Evolutionary conservation across 2,113 vertebrate genomes (phyloP).

Genomic region (Falcunculus frontatus): DNA sequence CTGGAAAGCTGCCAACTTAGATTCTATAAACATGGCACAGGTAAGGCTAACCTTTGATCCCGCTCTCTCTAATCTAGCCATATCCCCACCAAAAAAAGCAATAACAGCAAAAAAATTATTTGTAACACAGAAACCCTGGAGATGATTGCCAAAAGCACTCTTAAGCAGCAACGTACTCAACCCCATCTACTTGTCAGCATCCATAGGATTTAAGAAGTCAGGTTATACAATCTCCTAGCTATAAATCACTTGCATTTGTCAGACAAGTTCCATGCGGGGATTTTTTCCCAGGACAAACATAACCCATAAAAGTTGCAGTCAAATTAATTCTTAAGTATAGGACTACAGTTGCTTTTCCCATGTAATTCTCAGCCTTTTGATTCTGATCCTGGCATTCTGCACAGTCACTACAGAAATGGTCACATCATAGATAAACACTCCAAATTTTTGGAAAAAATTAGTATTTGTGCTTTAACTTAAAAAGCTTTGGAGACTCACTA

Average conservation of each 20-base stretch:
- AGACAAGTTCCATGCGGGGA: not conserved
- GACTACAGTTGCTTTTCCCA: not conserved
- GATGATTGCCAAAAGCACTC: not conserved
- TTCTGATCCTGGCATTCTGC: not conserved
- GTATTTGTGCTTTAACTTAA: not conserved
- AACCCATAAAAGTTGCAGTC: not conserved
- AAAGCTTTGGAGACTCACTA: not conserved
- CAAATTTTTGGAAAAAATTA: accelerated
- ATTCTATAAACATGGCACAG: not conserved
- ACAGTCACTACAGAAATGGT: not conserved
- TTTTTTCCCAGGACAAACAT: not conserved
- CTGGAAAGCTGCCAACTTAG: not conserved
- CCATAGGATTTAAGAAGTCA: not conserved
- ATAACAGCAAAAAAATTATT: not conserved
- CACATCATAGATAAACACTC: not conserved
- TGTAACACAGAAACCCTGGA: not conserved
- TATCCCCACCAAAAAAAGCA: not conserved
- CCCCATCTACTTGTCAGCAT: not conserved
- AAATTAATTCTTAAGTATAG: not conserved
- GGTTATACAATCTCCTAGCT: not conserved
- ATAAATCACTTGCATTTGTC: not conserved
- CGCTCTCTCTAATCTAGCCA: not conserved
- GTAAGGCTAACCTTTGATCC: not conserved
- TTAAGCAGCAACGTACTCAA: not conserved
- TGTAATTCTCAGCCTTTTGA: not conserved